These are phyloP conservation scores for Heliconius erato DNA, from an alignment of 2,888 invertebrate species.

Conservation along the genomic window DNA sequence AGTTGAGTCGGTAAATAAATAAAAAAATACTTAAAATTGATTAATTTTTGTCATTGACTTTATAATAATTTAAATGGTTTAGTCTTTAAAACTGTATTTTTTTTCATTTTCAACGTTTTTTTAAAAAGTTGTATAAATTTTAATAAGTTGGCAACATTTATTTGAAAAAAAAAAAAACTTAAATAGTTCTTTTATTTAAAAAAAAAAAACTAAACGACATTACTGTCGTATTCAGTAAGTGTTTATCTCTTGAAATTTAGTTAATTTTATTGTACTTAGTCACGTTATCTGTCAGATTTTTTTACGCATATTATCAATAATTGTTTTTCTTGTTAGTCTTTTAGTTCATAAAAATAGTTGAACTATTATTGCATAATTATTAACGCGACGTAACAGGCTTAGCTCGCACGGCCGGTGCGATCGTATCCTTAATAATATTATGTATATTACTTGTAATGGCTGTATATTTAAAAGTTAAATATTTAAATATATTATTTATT, in stretches of 20 bases:
- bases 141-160: no score
- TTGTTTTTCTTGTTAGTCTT: background rate
- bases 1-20: background rate
- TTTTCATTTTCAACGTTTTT: no score
- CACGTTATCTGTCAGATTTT: background rate
- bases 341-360: background rate
- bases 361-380: slow-evolving; percentile 31
- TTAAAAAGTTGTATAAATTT: no score
- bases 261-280: background rate
- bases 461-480: background rate
- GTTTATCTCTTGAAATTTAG: background rate
- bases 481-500: no score
- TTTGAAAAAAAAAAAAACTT: no score
- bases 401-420: slow-evolving; percentile 9
- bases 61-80: no score
- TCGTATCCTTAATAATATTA: slow-evolving; percentile 25
- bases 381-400: slow-evolving; percentile 32
- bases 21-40: background rate
- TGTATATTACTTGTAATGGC: background rate
- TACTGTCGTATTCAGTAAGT: no score
- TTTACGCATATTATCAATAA: background rate
- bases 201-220: background rate
- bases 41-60: background rate
- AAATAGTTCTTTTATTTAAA: no score
- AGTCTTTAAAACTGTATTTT: background rate